Conservation (phyloP, 92 coral and sea anemone genomes). For the Palythoa grandiflora region DNA sequence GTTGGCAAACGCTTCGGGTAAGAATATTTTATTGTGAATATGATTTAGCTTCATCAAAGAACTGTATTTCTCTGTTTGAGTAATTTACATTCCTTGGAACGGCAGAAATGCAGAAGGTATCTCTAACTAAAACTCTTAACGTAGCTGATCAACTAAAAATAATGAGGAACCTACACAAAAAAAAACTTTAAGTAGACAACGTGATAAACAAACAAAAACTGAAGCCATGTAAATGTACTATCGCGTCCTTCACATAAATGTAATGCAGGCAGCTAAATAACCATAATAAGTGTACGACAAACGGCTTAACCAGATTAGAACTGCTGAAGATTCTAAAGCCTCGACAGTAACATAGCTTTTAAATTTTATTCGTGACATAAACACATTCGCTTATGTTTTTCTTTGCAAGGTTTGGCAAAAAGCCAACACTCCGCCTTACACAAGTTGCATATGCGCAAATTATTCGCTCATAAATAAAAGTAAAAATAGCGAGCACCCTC, state of each 20-base stretch:
- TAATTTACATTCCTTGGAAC: neutral
- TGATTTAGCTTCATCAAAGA: neutral
- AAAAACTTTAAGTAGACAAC: neutral
- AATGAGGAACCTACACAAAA: neutral
- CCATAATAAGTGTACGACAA: neutral
- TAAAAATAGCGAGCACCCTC: neutral
- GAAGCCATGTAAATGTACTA: neutral
- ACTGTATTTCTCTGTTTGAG: neutral
- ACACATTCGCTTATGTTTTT: neutral
- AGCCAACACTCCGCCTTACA: neutral
- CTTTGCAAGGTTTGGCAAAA: neutral
- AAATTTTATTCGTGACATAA: neutral
- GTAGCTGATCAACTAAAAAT: neutral
- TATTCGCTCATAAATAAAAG: neutral
- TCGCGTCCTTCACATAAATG: conserved; percentile 1
- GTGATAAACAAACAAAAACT: conserved; percentile 13
- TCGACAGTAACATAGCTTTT: neutral
- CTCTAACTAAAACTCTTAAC: neutral
- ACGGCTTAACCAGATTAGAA: neutral
- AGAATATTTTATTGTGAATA: conserved; percentile 11
- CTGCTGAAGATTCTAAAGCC: neutral
- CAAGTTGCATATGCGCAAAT: neutral
- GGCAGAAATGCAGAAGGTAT: neutral
- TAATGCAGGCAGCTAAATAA: neutral
- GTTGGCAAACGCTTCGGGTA: conserved; percentile 9